Conservation (phyloP, 2,888 invertebrate species). For the Dysmachus trigonus region DNA sequence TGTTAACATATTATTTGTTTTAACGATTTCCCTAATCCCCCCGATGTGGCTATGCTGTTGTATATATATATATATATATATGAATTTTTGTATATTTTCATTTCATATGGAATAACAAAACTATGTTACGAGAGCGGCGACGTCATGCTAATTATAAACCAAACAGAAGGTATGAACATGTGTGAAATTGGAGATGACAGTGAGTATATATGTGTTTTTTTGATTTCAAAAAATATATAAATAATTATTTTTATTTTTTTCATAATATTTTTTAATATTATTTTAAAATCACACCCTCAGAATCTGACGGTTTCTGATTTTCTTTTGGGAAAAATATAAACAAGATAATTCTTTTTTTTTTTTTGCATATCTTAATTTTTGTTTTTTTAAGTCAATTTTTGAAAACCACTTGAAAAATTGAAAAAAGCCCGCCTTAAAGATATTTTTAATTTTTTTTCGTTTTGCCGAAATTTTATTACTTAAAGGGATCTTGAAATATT, state of each 20-base stretch:
- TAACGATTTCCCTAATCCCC: no score
- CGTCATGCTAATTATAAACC: conserved; percentile 90
- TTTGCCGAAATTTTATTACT: no score
- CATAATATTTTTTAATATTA: no score
- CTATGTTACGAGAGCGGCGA: conserved; percentile 86
- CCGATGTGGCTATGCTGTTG: background rate
- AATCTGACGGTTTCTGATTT: background rate
- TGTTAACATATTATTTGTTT: no score
- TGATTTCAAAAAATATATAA: conserved; percentile 55
- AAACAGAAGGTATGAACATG: conserved; percentile 74
- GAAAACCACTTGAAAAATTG: background rate
- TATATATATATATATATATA: background rate
- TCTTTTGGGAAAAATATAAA: conserved; percentile 15
- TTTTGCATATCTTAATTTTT: background rate
- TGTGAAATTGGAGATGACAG: background rate
- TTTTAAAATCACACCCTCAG: background rate
- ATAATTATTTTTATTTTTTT: background rate
- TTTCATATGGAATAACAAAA: conserved; percentile 66
- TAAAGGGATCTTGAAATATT: background rate
- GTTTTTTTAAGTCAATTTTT: background rate
- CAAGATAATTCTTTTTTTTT: background rate
- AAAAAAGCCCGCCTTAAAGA: background rate
- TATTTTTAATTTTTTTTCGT: background rate
- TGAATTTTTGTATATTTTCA: conserved; percentile 52
- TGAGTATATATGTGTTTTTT: background rate